Evolutionary conservation across 2,113 vertebrate genomes (phyloP), one percentile per base, ranked within the genome.

Genomic region (Merops nubicus): DNA sequence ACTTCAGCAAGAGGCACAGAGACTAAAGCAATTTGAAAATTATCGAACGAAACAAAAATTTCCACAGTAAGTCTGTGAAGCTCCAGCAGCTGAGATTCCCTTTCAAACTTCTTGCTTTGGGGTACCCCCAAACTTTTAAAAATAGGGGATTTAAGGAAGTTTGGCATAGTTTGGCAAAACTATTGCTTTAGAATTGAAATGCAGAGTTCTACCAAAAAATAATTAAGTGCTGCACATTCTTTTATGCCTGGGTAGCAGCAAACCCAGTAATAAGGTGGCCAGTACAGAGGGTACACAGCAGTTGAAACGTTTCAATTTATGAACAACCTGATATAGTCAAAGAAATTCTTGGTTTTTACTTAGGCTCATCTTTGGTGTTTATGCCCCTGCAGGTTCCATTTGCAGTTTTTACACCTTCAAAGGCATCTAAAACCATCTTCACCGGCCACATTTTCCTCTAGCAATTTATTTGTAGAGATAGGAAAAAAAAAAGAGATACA

Each of bases 341-440:
- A 90, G 54, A 81, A 88, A 78, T 23, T 19, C 88, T 96, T 94
- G 96, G 88, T 94, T 96, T 93, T 85, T 93, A 67, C 60, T 91
- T 95, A 76, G 80, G 60, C 89, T 91, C 68, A 93, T 95, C 91
- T 96, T 96, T 97, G 93, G 96, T 93, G 96, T 95, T 95, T 91
- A 91, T 78, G 57, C 85, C 56, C 93, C 87, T 34, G 89, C 57
- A 94, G 74, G 77, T 91, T 96, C 91, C 89, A 72, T 96, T 95
- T 93, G 77, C 86, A 89, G 59, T 47, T 89, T 82, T 94, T 64
- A 91, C 80, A 87, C 92, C 95, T 95, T 96, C 96, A 97, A 97
- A 97, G 89, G 85, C 56, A 89, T 87, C 69, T 85, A 72, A 73
- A 89, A 94, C 40, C 86, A 80, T 63, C 21, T 82, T 91, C 51